phyloP scores from a whole-genome alignment of 2,113 vertebrate species.

The Naja naja region DNA sequence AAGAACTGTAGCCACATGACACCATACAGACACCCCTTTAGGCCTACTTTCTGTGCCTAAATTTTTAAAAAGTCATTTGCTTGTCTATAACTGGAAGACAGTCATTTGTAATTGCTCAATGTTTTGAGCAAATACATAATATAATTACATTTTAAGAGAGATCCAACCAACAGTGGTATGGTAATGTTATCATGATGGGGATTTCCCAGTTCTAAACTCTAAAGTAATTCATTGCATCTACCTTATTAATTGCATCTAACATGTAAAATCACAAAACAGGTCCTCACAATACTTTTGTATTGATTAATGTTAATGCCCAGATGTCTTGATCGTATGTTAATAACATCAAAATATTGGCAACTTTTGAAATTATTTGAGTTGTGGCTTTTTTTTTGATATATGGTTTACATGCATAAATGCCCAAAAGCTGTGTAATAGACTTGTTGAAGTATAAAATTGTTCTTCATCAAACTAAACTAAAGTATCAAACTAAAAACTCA shows the following conservation, averaged over 20 bases:
- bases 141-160: background rate
- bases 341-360: background rate
- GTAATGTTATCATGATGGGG: background rate
- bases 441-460: background rate
- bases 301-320: background rate
- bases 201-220: background rate
- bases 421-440: rapidly evolving
- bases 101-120: background rate
- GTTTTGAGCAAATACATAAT: background rate
- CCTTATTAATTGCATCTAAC: background rate
- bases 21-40: background rate
- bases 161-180: background rate
- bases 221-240: background rate
- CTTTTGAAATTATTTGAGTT: background rate
- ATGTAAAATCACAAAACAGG: background rate
- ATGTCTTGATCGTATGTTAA: background rate
- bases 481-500: background rate
- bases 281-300: background rate
- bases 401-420: background rate
- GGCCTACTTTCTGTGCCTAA: background rate
- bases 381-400: background rate
- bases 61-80: background rate
- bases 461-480: too few species aligned
- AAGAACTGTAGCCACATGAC: background rate
- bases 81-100: background rate